Percentiles rank a stretch among this genome's conserved stretches.
These are phyloP conservation scores for Podarcis cretensis DNA, from an alignment of 2,113 vertebrate genomes.

Conservation along the genomic window DNA sequence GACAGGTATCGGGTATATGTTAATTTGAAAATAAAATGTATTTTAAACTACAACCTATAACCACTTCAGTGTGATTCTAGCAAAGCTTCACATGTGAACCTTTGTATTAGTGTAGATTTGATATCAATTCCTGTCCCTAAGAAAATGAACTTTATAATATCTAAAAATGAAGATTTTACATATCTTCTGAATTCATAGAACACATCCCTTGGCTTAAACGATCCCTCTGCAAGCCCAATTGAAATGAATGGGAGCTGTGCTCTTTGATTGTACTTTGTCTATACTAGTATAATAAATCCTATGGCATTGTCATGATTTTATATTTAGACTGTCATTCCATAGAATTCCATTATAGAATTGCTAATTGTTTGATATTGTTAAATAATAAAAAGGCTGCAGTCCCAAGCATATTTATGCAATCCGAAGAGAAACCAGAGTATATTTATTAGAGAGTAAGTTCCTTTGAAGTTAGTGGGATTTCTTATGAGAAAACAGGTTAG, in stretches of 20 bases:
- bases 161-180: constrained; percentile 71
- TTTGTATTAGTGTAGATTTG: constrained; percentile 55
- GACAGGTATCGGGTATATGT: background rate
- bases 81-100: background rate
- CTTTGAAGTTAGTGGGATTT: background rate
- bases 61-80: background rate
- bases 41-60: background rate
- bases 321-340: background rate
- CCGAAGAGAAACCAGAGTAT: background rate
- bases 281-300: background rate
- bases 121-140: constrained; percentile 76
- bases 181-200: constrained; percentile 75
- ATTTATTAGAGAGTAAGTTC: background rate
- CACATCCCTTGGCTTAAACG: background rate
- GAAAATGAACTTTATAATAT: constrained; percentile 48
- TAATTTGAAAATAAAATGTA: background rate
- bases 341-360: constrained; percentile 11
- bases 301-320: constrained; percentile 53
- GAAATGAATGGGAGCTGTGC: background rate
- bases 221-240: background rate
- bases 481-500: background rate
- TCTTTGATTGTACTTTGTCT: background rate
- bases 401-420: background rate
- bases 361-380: background rate
- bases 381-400: background rate